phyloP scores from a whole-genome alignment of 2,888 invertebrate species.

The Eutolmus rufibarbis region DNA sequence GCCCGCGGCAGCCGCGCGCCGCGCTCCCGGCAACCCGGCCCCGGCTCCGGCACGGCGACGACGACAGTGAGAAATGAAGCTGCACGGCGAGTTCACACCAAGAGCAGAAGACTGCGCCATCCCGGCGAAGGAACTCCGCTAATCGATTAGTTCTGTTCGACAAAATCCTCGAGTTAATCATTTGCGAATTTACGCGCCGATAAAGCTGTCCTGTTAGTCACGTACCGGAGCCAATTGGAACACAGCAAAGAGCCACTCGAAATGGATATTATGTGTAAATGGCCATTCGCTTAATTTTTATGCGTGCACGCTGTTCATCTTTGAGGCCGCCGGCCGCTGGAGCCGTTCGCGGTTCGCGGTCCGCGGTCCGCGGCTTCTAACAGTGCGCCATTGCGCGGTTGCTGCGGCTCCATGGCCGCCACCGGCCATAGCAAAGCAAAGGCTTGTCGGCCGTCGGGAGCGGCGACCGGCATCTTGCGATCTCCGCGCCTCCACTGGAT shows the following conservation, averaged over 20 bases:
- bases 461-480: neutral
- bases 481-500: neutral
- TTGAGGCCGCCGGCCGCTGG: neutral
- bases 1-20: neutral
- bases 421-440: neutral
- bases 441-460: neutral
- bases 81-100: constrained; percentile 22
- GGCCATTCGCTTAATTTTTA: constrained; percentile 27
- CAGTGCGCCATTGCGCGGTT: neutral
- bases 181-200: constrained; percentile 45
- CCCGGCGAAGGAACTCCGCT: constrained; percentile 1
- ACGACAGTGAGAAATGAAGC: constrained; percentile 8
- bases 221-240: constrained; percentile 37
- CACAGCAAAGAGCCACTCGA: constrained; percentile 22
- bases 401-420: neutral
- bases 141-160: constrained; percentile 46
- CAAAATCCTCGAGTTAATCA: constrained; percentile 43
- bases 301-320: constrained; percentile 21
- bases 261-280: constrained; percentile 42
- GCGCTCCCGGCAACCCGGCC: neutral
- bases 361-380: neutral
- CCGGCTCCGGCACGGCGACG: neutral
- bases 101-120: neutral
- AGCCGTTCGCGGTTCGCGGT: neutral
- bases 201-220: constrained; percentile 41